A percentile compares a stretch with the other conserved stretches of the same genome.
Evolutionary conservation across 2,888 invertebrate genomes (phyloP).

Genomic region (Lutraria lutraria): DNA sequence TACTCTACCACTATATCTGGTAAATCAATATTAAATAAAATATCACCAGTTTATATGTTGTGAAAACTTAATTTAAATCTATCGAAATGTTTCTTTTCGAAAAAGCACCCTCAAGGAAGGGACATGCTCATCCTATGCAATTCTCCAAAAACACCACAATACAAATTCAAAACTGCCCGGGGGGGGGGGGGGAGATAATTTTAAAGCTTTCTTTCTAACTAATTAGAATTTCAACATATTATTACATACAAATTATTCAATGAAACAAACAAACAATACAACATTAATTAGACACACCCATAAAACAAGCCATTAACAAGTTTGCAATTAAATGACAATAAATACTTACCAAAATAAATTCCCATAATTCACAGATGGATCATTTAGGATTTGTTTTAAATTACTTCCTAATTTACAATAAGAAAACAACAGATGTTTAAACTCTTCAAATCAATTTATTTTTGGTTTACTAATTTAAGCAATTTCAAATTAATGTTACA

Average conservation of each 20-base stretch:
- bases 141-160: no score
- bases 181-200: neutral
- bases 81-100: no score
- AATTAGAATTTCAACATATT: neutral
- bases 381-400: neutral
- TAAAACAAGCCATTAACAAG: neutral
- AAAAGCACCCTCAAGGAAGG: no score
- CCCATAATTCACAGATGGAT: neutral
- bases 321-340: neutral
- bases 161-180: neutral
- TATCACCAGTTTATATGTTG: no score
- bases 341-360: neutral
- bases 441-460: neutral
- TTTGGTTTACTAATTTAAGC: neutral
- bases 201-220: neutral
- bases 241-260: neutral
- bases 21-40: no score
- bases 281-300: neutral
- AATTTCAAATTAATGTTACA: neutral
- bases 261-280: neutral
- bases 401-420: neutral
- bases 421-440: slow-evolving; percentile 5
- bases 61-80: no score
- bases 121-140: no score
- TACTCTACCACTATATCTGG: no score